Evolutionary conservation across 2,797 vertebrate species (phyloP).

Genomic region (Sebastes umbrosus): DNA sequence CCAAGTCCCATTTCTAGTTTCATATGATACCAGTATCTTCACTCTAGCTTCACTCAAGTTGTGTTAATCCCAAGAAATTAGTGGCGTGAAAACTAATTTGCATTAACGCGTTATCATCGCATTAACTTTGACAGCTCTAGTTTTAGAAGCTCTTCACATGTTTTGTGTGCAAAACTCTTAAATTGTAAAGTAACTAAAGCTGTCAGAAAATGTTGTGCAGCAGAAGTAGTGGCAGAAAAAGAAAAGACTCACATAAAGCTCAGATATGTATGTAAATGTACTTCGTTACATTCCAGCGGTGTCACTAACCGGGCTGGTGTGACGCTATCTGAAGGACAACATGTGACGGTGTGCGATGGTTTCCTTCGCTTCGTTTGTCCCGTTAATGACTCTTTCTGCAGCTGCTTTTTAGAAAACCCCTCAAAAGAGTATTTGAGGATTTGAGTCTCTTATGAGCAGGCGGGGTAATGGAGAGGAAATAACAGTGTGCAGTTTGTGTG

Average conservation of each 20-base stretch:
- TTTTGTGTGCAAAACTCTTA: neutral
- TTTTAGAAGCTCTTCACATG: no score
- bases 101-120: no score
- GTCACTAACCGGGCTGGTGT: neutral
- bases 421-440: neutral
- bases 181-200: neutral
- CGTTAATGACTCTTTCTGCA: constrained; percentile 14
- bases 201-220: neutral
- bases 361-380: constrained; percentile 10
- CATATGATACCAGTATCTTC: no score
- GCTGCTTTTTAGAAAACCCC: neutral
- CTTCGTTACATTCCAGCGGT: neutral
- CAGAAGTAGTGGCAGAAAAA: neutral
- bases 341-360: neutral
- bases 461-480: constrained; percentile 1
- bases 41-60: no score
- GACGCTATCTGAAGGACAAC: neutral
- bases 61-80: no score
- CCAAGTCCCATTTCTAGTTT: neutral
- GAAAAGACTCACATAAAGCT: neutral
- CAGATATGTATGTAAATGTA: neutral
- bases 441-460: neutral
- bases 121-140: neutral
- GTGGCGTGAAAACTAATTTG: no score
- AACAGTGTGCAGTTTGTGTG: neutral